Percentiles rank a stretch among this genome's conserved stretches.
Evolutionary conservation across 2,888 invertebrate genomes (phyloP).

Genomic region (Hofmannophila pseudospretella): DNA sequence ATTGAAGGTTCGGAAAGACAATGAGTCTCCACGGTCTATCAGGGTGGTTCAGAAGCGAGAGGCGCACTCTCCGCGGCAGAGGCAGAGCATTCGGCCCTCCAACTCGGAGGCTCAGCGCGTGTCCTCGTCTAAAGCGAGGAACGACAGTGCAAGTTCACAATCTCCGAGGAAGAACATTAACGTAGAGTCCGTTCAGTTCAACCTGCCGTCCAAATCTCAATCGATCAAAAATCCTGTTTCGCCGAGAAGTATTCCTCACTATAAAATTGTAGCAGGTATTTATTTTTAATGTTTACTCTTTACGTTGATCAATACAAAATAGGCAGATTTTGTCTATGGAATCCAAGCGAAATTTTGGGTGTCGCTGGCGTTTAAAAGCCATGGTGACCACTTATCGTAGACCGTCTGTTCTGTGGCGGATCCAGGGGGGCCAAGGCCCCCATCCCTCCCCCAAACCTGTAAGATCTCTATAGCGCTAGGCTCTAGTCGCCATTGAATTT

Average conservation of each 20-base stretch:
- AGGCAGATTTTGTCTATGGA: too few relatives aligned
- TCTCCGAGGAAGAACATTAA: constrained; percentile 32
- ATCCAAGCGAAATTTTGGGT: too few relatives aligned
- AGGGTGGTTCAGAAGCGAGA: constrained; percentile 27
- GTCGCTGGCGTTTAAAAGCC: too few relatives aligned
- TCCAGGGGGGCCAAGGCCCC: too few relatives aligned
- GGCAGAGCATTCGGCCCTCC: constrained; percentile 32
- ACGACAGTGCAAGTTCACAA: constrained; percentile 15
- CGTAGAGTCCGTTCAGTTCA: constrained; percentile 45
- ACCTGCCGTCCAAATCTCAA: constrained; percentile 40
- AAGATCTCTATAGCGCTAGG: too few relatives aligned
- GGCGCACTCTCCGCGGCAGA: constrained; percentile 24
- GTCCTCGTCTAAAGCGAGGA: constrained; percentile 29
- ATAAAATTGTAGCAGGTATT: constrained; percentile 69
- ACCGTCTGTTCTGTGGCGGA: too few relatives aligned
- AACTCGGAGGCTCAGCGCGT: constrained; percentile 29
- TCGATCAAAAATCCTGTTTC: constrained; percentile 26
- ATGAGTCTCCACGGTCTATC: constrained; percentile 33
- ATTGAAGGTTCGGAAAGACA: constrained; percentile 27
- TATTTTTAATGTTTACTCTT: too few relatives aligned
- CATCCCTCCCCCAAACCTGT: too few relatives aligned
- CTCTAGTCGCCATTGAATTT: too few relatives aligned
- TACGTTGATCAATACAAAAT: too few relatives aligned
- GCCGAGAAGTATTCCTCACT: constrained; percentile 44
- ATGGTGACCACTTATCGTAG: too few relatives aligned